Conservation (phyloP, 2,888 invertebrate genomes). For the Bugulina stolonifera region DNA sequence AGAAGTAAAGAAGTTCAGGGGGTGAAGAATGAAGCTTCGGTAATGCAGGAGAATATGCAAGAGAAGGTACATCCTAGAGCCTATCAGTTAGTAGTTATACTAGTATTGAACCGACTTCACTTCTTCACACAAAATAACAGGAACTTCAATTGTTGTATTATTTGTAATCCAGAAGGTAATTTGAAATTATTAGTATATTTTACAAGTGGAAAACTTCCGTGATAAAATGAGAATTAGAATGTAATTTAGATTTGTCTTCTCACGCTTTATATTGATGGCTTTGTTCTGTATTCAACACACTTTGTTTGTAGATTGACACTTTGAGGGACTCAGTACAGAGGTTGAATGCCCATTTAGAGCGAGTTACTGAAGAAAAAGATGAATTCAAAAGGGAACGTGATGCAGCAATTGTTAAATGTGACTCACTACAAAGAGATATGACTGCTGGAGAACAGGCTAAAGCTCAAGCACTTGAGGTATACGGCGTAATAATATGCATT, state of each 20-base stretch:
- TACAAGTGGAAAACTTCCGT: no score
- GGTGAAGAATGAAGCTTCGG: not conserved
- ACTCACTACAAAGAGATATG: constrained; percentile 23
- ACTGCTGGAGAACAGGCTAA: constrained; percentile 21
- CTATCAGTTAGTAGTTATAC: not conserved
- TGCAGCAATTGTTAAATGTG: constrained; percentile 17
- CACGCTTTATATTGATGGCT: no score
- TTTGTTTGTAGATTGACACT: not conserved
- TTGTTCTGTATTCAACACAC: no score
- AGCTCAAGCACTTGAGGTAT: constrained; percentile 13
- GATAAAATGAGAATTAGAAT: no score
- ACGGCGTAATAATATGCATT: no score
- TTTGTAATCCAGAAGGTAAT: no score
- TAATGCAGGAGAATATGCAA: not conserved
- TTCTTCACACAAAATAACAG: no score
- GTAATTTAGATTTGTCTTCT: no score
- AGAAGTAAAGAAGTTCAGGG: constrained; percentile 18
- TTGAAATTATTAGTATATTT: no score
- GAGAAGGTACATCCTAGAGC: constrained; percentile 8
- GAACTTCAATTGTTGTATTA: no score
- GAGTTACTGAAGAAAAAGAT: constrained; percentile 7
- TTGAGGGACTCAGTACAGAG: constrained; percentile 24
- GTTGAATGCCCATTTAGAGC: constrained; percentile 12
- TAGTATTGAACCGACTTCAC: no score
- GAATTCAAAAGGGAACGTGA: constrained; percentile 14